Conservation (phyloP, 2,113 vertebrate genomes). For the Oreotragus oreotragus region DNA sequence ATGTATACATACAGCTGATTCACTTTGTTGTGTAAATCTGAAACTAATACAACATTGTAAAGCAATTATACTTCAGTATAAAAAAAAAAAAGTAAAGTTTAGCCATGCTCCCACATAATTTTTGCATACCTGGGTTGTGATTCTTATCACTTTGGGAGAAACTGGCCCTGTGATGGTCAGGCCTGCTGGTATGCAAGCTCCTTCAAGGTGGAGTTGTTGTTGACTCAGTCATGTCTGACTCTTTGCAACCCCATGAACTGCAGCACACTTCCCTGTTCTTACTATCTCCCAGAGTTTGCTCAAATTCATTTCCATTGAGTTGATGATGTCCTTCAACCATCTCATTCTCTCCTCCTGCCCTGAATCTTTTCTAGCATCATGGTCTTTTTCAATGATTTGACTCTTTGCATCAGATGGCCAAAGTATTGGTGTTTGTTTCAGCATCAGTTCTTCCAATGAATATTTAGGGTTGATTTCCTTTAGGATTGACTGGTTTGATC, state of each 20-base stretch:
- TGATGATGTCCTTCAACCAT: neutral
- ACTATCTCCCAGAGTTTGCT: neutral
- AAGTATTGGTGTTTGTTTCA: neutral
- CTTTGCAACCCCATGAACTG: neutral
- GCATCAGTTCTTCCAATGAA: neutral
- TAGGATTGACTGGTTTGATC: neutral
- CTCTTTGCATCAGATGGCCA: neutral
- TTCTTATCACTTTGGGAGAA: neutral
- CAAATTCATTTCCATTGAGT: neutral
- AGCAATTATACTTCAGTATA: neutral
- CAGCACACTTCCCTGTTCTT: neutral
- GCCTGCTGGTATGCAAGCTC: fast-evolving
- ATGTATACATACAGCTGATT: neutral
- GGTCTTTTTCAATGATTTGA: neutral
- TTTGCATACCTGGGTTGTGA: neutral
- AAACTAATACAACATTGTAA: neutral
- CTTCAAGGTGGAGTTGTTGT: neutral
- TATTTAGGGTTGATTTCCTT: neutral
- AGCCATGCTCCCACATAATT: neutral
- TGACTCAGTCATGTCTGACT: neutral
- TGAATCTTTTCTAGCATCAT: neutral
- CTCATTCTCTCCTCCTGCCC: neutral
- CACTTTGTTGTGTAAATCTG: neutral
- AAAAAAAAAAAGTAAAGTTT: neutral
- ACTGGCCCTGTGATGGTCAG: neutral